Evolutionary conservation across 2,113 vertebrate species (phyloP), one percentile per base, ranked within the genome.

Genomic region (Takifugu bimaculatus): DNA sequence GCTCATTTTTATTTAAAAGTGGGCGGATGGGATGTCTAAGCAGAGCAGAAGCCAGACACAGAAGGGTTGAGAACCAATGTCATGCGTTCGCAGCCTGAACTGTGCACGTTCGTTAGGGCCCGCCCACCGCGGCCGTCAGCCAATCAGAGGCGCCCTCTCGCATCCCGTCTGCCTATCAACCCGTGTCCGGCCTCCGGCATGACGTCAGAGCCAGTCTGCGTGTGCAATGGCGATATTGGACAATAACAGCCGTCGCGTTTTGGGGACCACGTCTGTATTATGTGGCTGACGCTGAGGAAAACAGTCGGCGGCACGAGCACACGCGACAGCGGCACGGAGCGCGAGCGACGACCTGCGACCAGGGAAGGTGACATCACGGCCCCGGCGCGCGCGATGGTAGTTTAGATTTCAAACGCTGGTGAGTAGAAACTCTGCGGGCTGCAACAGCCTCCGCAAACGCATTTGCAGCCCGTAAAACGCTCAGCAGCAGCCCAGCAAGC

Each of bases 181-280:
- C 76, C 68, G 50, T 35, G 73, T 48, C 29, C 80, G 5, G 26
- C 76, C 81, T 70, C 20, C 57, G 28, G 62, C 51, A 79, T 88
- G 83, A 89, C 88, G 86, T 89, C 84, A 86, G 70, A 65, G 28
- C 59, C 79, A 74, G 80, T 62, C 80, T 78, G 83, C 60, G 69
- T 84, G 82, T 84, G 88, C 83, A 89, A 89, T 89, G 88, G 88
- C 88, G 88, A 85, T 78, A 78, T 75, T 81, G 80, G 82, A 88
- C 88, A 85, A 84, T 74, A 89, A 85, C 83, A 87, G 81, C 80
- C 77, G 15, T 73, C 81, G 78, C 83, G 70, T 77, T 61, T 47
- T 70, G 68, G 72, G 70, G 55, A 63, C 80, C 80, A 66, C 83
- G 62, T 85, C 80, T 78, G 4, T 68, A 79, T 83, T 82, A 87